These are phyloP conservation scores for Seriola quinqueradiata DNA, from an alignment of 2,113 vertebrate genomes.

Conservation along the genomic window DNA sequence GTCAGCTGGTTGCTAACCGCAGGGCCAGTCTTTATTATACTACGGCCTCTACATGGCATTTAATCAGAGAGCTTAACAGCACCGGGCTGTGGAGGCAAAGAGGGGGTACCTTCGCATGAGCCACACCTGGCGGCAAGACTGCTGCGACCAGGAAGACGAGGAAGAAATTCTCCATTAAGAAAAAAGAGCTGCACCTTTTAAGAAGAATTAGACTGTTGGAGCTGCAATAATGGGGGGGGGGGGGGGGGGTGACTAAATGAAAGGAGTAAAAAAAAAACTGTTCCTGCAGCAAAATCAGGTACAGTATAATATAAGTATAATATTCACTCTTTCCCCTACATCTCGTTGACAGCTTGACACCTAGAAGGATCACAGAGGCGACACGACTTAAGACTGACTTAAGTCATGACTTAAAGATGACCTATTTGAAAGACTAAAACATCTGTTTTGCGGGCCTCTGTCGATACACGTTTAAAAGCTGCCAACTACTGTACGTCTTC, in stretches of 20 bases:
- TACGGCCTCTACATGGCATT: slow-evolving; percentile 59
- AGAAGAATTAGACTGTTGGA: slow-evolving; percentile 32
- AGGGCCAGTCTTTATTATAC: slow-evolving; percentile 67
- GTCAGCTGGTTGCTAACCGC: slow-evolving; percentile 78
- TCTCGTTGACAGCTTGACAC: slow-evolving; percentile 52
- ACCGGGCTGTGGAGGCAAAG: slow-evolving; percentile 38
- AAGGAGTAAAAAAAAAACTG: neutral
- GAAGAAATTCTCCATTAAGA: slow-evolving; percentile 33
- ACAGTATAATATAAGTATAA: too few species aligned
- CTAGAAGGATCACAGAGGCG: slow-evolving; percentile 32
- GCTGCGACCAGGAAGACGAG: neutral
- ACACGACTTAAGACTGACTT: neutral
- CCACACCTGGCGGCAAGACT: slow-evolving; percentile 49
- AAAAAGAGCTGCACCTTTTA: slow-evolving; percentile 13
- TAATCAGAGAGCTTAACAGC: slow-evolving; percentile 70
- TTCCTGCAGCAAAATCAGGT: slow-evolving; percentile 17
- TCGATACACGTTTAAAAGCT: slow-evolving; percentile 53
- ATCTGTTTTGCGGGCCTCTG: slow-evolving; percentile 62
- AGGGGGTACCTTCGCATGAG: slow-evolving; percentile 25
- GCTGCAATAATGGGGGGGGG: neutral
- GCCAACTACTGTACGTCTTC: slow-evolving; percentile 64
- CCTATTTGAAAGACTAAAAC: slow-evolving; percentile 73
- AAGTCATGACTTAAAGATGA: slow-evolving; percentile 69
- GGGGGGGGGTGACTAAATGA: neutral
- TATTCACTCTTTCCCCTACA: neutral